phyloP scores from a whole-genome alignment of 2,888 invertebrate genomes.

The Helleia helle region DNA sequence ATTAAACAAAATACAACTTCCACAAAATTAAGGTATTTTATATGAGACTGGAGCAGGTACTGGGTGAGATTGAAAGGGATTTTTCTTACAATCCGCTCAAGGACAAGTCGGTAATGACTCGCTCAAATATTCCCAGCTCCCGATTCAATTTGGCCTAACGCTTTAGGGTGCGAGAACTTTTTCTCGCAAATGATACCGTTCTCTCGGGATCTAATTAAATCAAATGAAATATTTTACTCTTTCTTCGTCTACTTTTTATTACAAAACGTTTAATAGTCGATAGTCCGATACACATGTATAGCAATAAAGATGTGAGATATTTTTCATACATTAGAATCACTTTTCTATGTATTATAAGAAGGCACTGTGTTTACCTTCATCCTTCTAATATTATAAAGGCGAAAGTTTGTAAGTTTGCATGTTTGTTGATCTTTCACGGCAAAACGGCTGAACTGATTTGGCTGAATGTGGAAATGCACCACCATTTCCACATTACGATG shows the following conservation, averaged over 20 bases:
- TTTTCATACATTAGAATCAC: no score
- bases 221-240: slow-evolving; percentile 7
- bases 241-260: background rate
- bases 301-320: no score
- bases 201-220: slow-evolving; percentile 6
- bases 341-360: no score
- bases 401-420: no score
- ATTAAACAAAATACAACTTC: no score
- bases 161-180: background rate
- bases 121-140: background rate
- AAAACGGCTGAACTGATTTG: no score
- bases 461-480: no score
- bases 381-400: no score
- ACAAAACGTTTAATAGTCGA: background rate
- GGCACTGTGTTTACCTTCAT: no score
- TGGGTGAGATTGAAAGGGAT: background rate
- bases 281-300: no score
- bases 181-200: background rate
- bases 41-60: background rate
- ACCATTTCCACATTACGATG: no score
- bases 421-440: no score
- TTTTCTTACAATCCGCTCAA: background rate
- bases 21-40: background rate
- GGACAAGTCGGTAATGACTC: slow-evolving; percentile 5
- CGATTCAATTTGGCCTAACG: slow-evolving; percentile 7